Base-by-base conservation (phyloP, 2,797 vertebrate species). In the Adelosebastes latens region DNA sequence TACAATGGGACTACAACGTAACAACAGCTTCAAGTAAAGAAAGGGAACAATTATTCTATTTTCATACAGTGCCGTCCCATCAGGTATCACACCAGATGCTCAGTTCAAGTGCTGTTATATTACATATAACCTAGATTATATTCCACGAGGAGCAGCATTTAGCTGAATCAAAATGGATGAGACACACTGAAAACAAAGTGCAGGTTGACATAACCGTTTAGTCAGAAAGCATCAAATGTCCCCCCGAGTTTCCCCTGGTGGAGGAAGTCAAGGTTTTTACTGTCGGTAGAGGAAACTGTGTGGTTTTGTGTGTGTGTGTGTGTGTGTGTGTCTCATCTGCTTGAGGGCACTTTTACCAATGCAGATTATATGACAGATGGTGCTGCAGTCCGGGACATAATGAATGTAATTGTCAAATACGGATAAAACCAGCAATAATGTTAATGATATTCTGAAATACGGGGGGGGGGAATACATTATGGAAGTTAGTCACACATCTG, bases 181-280 rank as follows among this genome's bases (percentile, higher is more conserved):
- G 90, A 87, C 72, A 55, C 25, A 31, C 55, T 55, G 82, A 77
- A 91, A 89, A 90, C 84, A 92, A 94, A 94, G 88, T 72, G 81
- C 78, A 91, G 86, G 79, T 85, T 89, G 89, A 82, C 88, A 92
- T 69, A 79, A 83, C 78, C 74, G 77, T 87, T 90, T 84, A 91
- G 85, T 91, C 87, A 81, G 46, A 88, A 85, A 84, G 85, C 86
- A 85, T 89, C 79, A 86, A 81, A 87, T 78, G 76, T 87, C 84
- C 79, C 84, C 68, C 64, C 36, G 75, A 87, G 77, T 87, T 88
- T 86, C 42, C 69, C 83, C 79, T 31, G 31, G 65, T 83, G 78
- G 62, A 82, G 75, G 79, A 88, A 85, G 87, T 84, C 81, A 79
- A 90, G 84, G 65, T 83, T 90, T 84, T 68, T 52, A 67, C 46